Evolutionary conservation across 2,113 vertebrate species (phyloP), one percentile per base, ranked within the genome.

Genomic region (Alaudala cheleensis): DNA sequence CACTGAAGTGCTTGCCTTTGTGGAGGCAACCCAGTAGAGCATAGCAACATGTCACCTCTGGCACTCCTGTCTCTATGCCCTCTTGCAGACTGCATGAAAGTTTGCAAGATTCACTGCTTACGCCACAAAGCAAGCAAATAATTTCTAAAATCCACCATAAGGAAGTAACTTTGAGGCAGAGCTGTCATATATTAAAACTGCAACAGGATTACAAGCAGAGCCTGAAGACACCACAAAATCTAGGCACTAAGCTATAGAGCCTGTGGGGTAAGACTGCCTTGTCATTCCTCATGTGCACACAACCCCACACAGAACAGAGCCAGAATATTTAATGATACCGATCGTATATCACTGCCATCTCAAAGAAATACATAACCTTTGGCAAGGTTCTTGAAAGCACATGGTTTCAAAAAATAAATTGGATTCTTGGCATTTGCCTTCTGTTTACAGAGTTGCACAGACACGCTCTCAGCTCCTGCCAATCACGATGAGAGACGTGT

Each of bases 401-500:
- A 20, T 5, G 22, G 66, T 72, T 91, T 86, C 20, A 81, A 84
- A 88, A 74, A 70, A 66, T 23, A 78, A 62, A 74, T 7, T 62
- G 56, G 18, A 60, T 87, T 66, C 49, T 67, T 93, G 64, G 70
- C 53, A 67, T 79, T 86, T 89, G 37, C 64, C 34, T 89, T 74
- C 60, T 92, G n/a, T 62, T 81, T 84, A 81, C 5, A 2, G 42
- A 70, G 51, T 5, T 29, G 26, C 37, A 71, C 24, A 88, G 65
- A 47, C 28, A 51, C 0, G 5, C 39, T 84, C 61, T 79, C 0
- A 1, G 60, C 44, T 90, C n/a, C 61, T 81, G 50, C 39, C 34
- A 47, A 47, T 66, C 56, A 47, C 0, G 1, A 47, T 3, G 11
- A 8, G 3, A 89, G 77, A 81, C 0, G 0, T 4, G 6, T 10